phyloP scores from a whole-genome alignment of 2,797 vertebrate genomes.

The Bradypodion ventrale region DNA sequence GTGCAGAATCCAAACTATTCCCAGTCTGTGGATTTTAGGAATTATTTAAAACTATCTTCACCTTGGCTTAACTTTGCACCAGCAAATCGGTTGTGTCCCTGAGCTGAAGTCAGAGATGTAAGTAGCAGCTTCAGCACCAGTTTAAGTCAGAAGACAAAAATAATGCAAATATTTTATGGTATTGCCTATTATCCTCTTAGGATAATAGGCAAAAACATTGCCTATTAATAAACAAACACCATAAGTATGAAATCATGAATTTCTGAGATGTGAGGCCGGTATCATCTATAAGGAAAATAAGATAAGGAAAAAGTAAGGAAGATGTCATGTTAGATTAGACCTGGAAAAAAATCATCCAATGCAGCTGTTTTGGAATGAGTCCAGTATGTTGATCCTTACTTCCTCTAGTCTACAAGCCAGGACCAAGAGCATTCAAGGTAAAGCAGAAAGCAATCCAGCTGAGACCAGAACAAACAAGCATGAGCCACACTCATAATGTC shows the following conservation, averaged over 20 bases:
- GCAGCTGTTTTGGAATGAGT: not conserved
- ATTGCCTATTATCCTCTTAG: too few relatives aligned
- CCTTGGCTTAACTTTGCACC: too few relatives aligned
- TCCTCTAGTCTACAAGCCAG: not conserved
- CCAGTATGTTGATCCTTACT: not conserved
- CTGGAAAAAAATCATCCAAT: not conserved
- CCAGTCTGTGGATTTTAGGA: too few relatives aligned
- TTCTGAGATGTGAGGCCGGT: not conserved
- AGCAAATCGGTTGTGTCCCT: too few relatives aligned
- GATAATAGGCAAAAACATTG: too few relatives aligned
- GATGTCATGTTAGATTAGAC: not conserved
- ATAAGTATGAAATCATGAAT: not conserved
- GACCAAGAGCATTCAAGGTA: not conserved
- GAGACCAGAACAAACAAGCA: not conserved
- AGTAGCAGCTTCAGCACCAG: too few relatives aligned
- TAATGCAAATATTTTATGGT: too few relatives aligned
- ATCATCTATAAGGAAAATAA: not conserved
- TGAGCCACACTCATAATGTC: not conserved
- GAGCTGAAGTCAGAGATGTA: too few relatives aligned
- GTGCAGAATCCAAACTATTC: too few relatives aligned
- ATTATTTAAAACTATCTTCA: too few relatives aligned
- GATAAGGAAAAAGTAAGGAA: not conserved
- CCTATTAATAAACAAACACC: too few relatives aligned
- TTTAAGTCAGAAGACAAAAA: too few relatives aligned
- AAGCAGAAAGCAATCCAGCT: constrained; percentile 3